Conservation (phyloP, 2,888 invertebrate species). For the Phortica magna region DNA sequence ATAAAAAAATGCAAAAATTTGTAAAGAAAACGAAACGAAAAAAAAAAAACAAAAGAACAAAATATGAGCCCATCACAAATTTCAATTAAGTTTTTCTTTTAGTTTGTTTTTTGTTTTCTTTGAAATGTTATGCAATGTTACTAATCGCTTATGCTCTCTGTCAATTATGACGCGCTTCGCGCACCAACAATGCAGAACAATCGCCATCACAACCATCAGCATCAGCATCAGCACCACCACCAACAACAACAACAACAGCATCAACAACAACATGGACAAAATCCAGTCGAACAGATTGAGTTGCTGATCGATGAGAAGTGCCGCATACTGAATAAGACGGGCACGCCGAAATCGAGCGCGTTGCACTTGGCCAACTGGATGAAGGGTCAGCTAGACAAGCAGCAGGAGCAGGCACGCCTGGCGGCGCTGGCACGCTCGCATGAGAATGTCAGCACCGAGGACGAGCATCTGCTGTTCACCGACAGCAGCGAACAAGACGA, state of each 20-base stretch:
- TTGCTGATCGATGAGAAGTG: constrained; percentile 83
- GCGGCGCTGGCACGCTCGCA: constrained; percentile 69
- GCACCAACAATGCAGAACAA: constrained; percentile 45
- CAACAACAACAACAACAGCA: constrained; percentile 37
- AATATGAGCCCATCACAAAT: constrained; percentile 77
- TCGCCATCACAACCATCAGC: constrained; percentile 44
- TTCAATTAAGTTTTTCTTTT: constrained; percentile 59
- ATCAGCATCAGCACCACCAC: constrained; percentile 39
- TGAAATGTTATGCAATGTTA: not conserved
- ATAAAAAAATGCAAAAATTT: not conserved
- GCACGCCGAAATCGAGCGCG: constrained; percentile 84
- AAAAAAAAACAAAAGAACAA: constrained; percentile 23
- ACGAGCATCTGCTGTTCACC: constrained; percentile 68
- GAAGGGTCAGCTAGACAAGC: constrained; percentile 85
- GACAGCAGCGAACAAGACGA: constrained; percentile 75
- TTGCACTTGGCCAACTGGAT: constrained; percentile 89
- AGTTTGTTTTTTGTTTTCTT: constrained; percentile 21
- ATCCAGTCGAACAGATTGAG: constrained; percentile 79
- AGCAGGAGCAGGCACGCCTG: constrained; percentile 78
- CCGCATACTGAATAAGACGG: constrained; percentile 82
- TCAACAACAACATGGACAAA: constrained; percentile 44
- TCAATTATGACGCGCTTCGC: constrained; percentile 40
- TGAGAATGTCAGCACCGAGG: constrained; percentile 75
- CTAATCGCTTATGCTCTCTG: constrained; percentile 18
- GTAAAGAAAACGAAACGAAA: not conserved